Evolutionary conservation across 2,888 invertebrate species (phyloP).

Genomic region (Heterodera filipjevi): DNA sequence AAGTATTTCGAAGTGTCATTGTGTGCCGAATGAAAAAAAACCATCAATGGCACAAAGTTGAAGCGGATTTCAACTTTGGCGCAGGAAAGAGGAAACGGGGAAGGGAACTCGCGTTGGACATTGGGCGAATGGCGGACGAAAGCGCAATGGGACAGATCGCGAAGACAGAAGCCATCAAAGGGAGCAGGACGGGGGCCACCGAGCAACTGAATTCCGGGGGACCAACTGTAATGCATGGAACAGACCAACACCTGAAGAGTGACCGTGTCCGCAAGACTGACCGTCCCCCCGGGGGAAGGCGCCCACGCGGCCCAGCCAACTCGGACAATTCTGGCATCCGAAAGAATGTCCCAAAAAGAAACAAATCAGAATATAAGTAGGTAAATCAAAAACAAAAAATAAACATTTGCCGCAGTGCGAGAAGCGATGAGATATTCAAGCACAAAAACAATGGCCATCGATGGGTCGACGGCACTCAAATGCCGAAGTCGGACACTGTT

Average conservation of each 20-base stretch:
- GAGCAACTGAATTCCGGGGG: conserved; percentile 49
- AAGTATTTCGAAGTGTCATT: not conserved
- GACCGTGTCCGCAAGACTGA: conserved; percentile 51
- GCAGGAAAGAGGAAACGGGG: conserved; percentile 10
- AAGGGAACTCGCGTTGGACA: not conserved
- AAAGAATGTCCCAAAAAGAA: conserved; percentile 35
- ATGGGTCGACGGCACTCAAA: conserved; percentile 41
- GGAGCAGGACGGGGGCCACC: conserved; percentile 67
- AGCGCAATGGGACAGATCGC: conserved; percentile 22
- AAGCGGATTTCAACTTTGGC: conserved; percentile 32
- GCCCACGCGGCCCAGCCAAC: conserved; percentile 68
- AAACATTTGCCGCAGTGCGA: conserved; percentile 27
- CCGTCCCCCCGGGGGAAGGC: conserved; percentile 64
- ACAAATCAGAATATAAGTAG: too few species aligned
- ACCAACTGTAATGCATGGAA: not conserved
- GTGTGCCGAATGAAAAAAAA: not conserved
- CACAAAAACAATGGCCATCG: conserved; percentile 56
- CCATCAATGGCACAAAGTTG: conserved; percentile 33
- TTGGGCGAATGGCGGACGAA: conserved; percentile 6
- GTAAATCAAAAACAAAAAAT: conserved; percentile 12
- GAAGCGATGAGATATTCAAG: conserved; percentile 57
- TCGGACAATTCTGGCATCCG: conserved; percentile 43
- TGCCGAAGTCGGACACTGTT: conserved; percentile 39
- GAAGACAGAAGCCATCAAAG: conserved; percentile 65
- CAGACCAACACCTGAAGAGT: conserved; percentile 38